Evolutionary conservation across 2,113 vertebrate species (phyloP).

Genomic region (Fulica atra): DNA sequence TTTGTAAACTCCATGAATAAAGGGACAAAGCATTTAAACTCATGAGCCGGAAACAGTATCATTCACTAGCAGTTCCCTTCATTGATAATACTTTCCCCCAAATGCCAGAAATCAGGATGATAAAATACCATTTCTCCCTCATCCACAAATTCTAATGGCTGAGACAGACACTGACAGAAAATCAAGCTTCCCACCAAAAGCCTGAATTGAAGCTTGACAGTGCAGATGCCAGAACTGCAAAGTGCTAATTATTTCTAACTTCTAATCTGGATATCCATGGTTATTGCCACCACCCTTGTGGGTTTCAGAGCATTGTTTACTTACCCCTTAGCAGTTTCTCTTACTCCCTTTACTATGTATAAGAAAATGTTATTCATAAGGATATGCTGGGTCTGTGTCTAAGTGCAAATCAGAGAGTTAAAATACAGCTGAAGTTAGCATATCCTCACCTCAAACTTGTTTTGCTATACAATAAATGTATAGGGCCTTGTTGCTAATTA

Average conservation of each 20-base stretch:
- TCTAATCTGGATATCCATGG: neutral
- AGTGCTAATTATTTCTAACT: neutral
- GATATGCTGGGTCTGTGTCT: neutral
- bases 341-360: neutral
- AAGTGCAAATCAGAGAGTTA: neutral
- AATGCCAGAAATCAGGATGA: neutral
- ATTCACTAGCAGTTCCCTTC: neutral
- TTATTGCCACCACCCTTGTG: neutral
- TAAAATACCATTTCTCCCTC: neutral
- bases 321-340: neutral
- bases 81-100: neutral
- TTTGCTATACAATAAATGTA: neutral
- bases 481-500: neutral
- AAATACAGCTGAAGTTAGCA: neutral
- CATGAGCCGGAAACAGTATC: neutral
- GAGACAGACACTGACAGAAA: neutral
- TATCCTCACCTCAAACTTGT: neutral
- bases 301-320: neutral
- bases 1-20: neutral
- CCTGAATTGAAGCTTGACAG: neutral
- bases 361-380: neutral
- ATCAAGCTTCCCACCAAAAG: neutral
- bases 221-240: neutral
- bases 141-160: neutral
- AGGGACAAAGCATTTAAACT: neutral